Conservation (phyloP, 2,888 invertebrate genomes). For the Saturnia pavonia region DNA sequence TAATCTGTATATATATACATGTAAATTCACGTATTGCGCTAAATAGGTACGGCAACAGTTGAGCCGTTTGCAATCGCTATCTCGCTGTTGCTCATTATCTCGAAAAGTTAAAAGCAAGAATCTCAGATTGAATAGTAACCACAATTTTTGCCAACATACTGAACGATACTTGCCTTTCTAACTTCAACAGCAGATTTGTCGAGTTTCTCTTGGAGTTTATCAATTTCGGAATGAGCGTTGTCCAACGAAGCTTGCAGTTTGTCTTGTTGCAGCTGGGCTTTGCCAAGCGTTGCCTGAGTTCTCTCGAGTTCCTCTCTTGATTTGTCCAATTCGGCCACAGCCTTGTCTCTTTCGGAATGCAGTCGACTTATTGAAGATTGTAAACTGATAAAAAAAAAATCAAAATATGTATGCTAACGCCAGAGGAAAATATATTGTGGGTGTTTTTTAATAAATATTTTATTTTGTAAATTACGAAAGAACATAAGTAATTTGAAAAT, state of each 20-base stretch:
- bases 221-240: slow-evolving; percentile 94
- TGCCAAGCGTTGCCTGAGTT: slow-evolving; percentile 93
- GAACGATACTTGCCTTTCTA: slow-evolving; percentile 84
- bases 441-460: too few relatives aligned
- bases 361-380: slow-evolving; percentile 92
- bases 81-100: too few relatives aligned
- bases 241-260: slow-evolving; percentile 94
- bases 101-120: too few relatives aligned
- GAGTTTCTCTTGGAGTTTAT: slow-evolving; percentile 93
- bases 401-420: neutral
- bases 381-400: slow-evolving; percentile 67
- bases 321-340: slow-evolving; percentile 92
- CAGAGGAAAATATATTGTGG: neutral
- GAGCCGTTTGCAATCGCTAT: too few relatives aligned
- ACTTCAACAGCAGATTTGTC: slow-evolving; percentile 92
- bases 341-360: slow-evolving; percentile 94
- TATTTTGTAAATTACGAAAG: neutral
- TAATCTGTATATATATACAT: too few relatives aligned
- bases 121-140: too few relatives aligned
- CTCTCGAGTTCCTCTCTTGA: slow-evolving; percentile 93
- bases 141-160: neutral
- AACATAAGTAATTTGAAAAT: neutral
- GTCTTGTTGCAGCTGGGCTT: slow-evolving; percentile 95
- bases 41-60: too few relatives aligned
- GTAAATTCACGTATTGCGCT: too few relatives aligned